Evolutionary conservation across 1,140 invertebrate genomes (phyloP), one percentile per base, ranked within the genome.

Genomic region (Archivesica marissinica): DNA sequence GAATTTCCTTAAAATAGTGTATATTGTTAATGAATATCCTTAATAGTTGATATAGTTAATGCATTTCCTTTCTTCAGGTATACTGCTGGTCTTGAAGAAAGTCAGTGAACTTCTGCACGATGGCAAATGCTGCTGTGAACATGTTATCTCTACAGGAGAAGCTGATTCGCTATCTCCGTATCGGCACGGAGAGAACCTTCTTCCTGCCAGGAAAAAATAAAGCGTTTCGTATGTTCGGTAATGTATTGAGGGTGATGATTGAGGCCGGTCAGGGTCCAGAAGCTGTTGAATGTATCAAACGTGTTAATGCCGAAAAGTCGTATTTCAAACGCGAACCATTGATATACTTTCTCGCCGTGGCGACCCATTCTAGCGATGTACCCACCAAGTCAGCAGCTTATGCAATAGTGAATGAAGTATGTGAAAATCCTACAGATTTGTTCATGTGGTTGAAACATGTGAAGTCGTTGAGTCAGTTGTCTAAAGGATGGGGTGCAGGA

Each of bases 281-380:
- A 61, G 81, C 79, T 39, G 54, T 91, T 33, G 52, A 70, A 33
- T 86, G 80, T 50, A 79, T 91, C 20, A 39, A 81, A 15, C 44
- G 66, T 38, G 72, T 86, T 17, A 66, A 74, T n/a, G 82, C 66
- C 20, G 88, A 90, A 17, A 86, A 87, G 30, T 70, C 79, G 4
- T 90, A 72, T 41, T 38, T 88, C 11, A 87, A 85, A 94, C 95
- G 79, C 94, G 95, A 66, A 93, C 95, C 88, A 94, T 94, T 88
- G 95, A 95, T 89, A 94, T 96, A 95, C 94, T 95, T 95, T 72
- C 89, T 96, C 30, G 95, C 95, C 13, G 94, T 95, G 87, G 96
- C 95, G 90, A 91, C 92, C 84, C 77, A 70, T 35, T 39, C 86
- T 91, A 94, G 89, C 89, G 94, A 91, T 76, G 82, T 61, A 85